These are phyloP conservation scores for Aurelia sp. DNA, from an alignment of 30 jellyfish, hydroid and myxozoan species.

Conservation along the genomic window DNA sequence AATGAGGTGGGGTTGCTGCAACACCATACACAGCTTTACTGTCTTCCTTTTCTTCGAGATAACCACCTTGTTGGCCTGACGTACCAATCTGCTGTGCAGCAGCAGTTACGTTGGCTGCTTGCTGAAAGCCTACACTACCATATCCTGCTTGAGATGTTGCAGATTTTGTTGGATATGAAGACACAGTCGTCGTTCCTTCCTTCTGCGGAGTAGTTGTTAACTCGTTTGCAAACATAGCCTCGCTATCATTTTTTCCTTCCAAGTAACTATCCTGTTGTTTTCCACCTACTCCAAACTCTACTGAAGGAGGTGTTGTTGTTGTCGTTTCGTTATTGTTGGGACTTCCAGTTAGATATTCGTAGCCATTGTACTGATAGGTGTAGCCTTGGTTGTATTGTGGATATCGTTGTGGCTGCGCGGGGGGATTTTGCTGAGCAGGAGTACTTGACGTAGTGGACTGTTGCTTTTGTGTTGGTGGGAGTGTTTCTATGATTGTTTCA, in stretches of 20 bases:
- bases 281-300: background rate
- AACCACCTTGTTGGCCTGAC: background rate
- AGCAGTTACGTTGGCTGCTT: background rate
- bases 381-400: background rate
- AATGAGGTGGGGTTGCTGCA: background rate
- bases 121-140: too few species aligned
- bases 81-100: background rate
- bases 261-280: background rate
- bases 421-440: background rate
- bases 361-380: too few species aligned
- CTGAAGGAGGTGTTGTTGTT: background rate
- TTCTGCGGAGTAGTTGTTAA: too few species aligned
- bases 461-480: constrained; percentile 16
- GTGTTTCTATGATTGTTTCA: background rate
- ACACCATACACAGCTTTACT: background rate
- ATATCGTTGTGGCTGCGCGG: background rate
- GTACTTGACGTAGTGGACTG: background rate
- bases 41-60: constrained; percentile 21
- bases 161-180: too few species aligned
- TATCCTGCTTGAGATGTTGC: too few species aligned
- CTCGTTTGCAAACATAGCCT: background rate
- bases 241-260: background rate
- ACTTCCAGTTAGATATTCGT: background rate
- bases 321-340: background rate
- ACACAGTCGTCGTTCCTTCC: too few species aligned